Base-by-base conservation (phyloP, 2,113 vertebrate species). In the Agelaius tricolor region DNA sequence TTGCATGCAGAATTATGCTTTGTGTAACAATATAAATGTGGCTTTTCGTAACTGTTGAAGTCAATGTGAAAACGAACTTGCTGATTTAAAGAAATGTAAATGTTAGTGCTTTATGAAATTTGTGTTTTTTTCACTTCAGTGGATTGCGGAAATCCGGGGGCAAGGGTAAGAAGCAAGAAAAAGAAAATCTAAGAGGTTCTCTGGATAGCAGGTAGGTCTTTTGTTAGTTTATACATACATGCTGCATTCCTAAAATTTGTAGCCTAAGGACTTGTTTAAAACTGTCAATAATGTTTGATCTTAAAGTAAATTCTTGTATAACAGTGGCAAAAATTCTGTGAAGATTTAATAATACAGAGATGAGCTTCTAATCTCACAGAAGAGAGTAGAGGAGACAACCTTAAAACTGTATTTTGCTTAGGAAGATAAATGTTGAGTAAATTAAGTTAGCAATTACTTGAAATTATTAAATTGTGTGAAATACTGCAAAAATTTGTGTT, bases 61-160 rank as follows among this genome's bases (percentile, higher is more conserved):
- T 75, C 23, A 26, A 7, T 49, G 26, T 76, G 28, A 68, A 93
- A 88, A 37, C 23, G 44, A 55, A 20, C 7, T 84, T 39, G 15
- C 41, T 68, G 10, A 54, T 72, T 58, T 23, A 26, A 30, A 65
- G 58, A 91, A 35, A 41, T 8, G 13, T 46, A 54, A 65, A 61
- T 75, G 13, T 73, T 33, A 83, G 52, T 2, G 2, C 39, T 75
- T 67, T 49, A 41, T 90, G 22, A 62, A 82, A 80, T 55, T 6
- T 43, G 7, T 44, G 30, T 16, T 80, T 80, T 91, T 91, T 90
- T 90, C 62, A 26, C 30, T 95, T 86, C 92, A 99, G 99, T 43
- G 99, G 99, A 69, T 98, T 99, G 35, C 96, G 99, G 74, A 99
- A 99, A 94, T 99, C 99, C 49, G 99, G 99, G 8, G 99, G 99